Base-by-base conservation (phyloP, 2,797 vertebrate species). In the Dryobates pubescens region DNA sequence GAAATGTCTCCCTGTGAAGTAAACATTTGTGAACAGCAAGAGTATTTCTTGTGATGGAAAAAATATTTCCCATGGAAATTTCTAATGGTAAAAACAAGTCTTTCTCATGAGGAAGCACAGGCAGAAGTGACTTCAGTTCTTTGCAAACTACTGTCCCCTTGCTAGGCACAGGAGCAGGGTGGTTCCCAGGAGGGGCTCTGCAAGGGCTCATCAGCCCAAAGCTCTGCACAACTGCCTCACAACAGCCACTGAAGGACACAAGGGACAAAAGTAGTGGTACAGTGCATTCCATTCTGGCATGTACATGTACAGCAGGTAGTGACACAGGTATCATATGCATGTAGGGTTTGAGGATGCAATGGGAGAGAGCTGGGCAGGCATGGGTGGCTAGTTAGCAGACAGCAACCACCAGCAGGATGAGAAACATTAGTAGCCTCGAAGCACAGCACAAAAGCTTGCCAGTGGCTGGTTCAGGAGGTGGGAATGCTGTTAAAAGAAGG, bases 241-340 rank as follows among this genome's bases (percentile, higher is more conserved):
- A 18, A 29, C 30, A 63, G 41, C 23, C 36, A 10, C 56, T 3
- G 38, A 20, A 38, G 51, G 34, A 47, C 41, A 56, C 7, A 9
- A 45, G 45, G 72, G 54, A 29, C 14, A 20, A 54, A 32, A 51
- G 27, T 1, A 2, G 74, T 36, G 56, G 27, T 2, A 53, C 9
- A 54, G 29, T 7, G 0, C 58, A n/a, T 41, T 47, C 57, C 10
- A 3, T 23, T 26, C 68, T 30, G 63, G n/a, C 26, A 24, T 0
- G 0, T 36, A 3, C 3, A 2, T 7, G 6, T 1, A 49, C 43
- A 24, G 43, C 1, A 2, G 22, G 7, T 2, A 1, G 15, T 43
- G 51, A 6, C n/a, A 8, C 0, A 3, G 27, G 17, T 71, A 24
- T 53, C 27, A 3, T 5, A 22, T 0, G 0, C 17, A 5, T 4